Evolutionary conservation across 1,140 invertebrate species (phyloP), one percentile per base, ranked within the genome.

Genomic region (Zaprionus nigranus): DNA sequence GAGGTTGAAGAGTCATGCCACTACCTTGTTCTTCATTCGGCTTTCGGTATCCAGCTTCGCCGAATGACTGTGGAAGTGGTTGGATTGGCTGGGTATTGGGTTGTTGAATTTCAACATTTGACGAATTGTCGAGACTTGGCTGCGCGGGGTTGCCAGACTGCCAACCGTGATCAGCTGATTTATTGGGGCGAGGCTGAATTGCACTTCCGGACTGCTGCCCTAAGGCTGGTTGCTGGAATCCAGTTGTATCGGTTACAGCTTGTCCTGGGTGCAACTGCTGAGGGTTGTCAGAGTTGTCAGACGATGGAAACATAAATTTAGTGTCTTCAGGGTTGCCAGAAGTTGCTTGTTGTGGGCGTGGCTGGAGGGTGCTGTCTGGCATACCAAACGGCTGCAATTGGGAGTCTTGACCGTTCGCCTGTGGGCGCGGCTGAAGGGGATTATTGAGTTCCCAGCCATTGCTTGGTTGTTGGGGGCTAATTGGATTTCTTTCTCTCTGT

Each of bases 351-450:
- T 24, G 9, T 22, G 46, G 17, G 1, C 17, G 46, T 13, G 46
- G 22, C 46, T 51, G 46, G 1, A 51, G 22, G 9, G 20, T 20
- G 22, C 20, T 24, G 4, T 51, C 20, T 22, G 46, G 3, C 3
- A 1, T 49, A 9, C 13, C 43, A 11, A 12, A 20, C 2, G 43
- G 12, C n/a, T n/a, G 46, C 5, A 49, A 12, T 3, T 49, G 46
- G 4, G 22, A 51, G 13, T 58, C 62, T 3, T 59, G 69, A 15
- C 40, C 58, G 3, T 24, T 20, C 2, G 54, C 49, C 20, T 61
- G 60, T 1, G 79, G 80, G 9, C 63, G 79, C 13, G 79, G 79
- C 17, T 79, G 81, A 2, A 82, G 17, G 7, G 76, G n/a, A n/a
- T n/a, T n/a, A n/a, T n/a, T n/a, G n/a, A n/a, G n/a, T n/a, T n/a